These are phyloP conservation scores for Chrysotoxum bicinctum DNA, from an alignment of 2,888 invertebrate genomes.

Conservation along the genomic window DNA sequence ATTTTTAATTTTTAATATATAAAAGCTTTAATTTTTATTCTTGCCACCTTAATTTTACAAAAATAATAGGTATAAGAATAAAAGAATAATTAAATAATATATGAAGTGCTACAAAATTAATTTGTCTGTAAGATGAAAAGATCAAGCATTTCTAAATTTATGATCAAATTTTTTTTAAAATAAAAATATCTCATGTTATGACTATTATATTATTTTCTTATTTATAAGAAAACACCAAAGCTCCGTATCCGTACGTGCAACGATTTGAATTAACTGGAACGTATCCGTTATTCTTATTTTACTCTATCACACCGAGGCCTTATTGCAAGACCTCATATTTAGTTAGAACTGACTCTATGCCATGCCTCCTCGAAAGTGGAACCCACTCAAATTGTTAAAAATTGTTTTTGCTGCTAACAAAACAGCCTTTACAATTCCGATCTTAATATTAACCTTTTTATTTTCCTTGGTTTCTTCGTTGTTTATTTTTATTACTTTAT, in stretches of 20 bases:
- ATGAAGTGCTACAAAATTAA: no score
- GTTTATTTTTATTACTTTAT: constrained; percentile 37
- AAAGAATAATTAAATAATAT: no score
- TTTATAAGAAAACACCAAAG: not conserved
- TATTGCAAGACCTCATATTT: not conserved
- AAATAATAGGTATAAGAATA: no score
- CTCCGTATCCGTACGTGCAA: not conserved
- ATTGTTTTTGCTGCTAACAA: not conserved
- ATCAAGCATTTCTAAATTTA: not conserved
- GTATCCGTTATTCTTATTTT: constrained; percentile 23
- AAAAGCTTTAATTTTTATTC: no score
- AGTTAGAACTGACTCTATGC: not conserved
- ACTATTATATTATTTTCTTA: not conserved
- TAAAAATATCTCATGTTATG: not conserved
- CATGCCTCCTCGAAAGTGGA: constrained; percentile 6
- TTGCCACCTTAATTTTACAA: no score
- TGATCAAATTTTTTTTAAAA: not conserved
- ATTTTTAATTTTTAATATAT: no score
- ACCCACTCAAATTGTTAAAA: constrained; percentile 12
- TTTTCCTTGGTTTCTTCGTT: constrained; percentile 2
- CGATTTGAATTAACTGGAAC: constrained; percentile 27
- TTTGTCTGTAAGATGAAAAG: not conserved
- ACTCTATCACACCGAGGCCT: constrained; percentile 4
- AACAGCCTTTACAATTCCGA: constrained; percentile 16
- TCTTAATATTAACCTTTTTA: not conserved